Conservation (phyloP, 64 coral and sea anemone species). For the Stylophora pistillata region DNA sequence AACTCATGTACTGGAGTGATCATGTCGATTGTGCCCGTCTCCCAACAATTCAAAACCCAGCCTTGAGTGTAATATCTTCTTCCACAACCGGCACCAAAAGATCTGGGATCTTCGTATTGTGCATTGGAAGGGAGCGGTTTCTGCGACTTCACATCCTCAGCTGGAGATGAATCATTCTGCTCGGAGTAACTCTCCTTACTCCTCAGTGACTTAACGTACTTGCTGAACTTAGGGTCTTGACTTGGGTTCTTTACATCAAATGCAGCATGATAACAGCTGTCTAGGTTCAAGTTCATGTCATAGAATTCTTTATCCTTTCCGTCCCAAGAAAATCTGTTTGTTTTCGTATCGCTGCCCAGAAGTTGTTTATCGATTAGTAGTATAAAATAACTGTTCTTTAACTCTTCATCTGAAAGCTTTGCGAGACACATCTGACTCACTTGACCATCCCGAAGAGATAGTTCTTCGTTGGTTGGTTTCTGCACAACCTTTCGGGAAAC, state of each 20-base stretch:
- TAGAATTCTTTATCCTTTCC: not conserved
- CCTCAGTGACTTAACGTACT: not conserved
- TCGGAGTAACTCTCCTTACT: too few relatives aligned
- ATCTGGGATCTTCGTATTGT: not conserved
- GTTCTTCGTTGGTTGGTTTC: too few relatives aligned
- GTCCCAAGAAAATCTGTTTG: slow-evolving; percentile 2
- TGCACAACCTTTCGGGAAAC: too few relatives aligned
- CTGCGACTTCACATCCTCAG: not conserved
- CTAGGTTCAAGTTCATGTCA: not conserved
- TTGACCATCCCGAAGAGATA: too few relatives aligned
- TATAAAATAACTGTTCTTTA: not conserved
- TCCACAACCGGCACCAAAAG: not conserved
- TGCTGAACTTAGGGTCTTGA: not conserved
- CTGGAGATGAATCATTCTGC: not conserved
- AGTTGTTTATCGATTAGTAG: not conserved
- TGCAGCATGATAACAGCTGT: slow-evolving; percentile 14
- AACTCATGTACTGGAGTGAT: slow-evolving; percentile 49
- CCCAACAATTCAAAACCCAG: not conserved
- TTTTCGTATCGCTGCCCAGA: not conserved
- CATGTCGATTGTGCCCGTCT: slow-evolving; percentile 50
- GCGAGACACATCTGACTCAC: not conserved
- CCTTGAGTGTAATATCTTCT: slow-evolving; percentile 26
- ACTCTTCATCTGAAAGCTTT: not conserved
- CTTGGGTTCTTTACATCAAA: not conserved
- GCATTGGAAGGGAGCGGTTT: not conserved